phyloP scores from a whole-genome alignment of 92 coral and sea anemone species.

The Phymanthus crucifer region DNA sequence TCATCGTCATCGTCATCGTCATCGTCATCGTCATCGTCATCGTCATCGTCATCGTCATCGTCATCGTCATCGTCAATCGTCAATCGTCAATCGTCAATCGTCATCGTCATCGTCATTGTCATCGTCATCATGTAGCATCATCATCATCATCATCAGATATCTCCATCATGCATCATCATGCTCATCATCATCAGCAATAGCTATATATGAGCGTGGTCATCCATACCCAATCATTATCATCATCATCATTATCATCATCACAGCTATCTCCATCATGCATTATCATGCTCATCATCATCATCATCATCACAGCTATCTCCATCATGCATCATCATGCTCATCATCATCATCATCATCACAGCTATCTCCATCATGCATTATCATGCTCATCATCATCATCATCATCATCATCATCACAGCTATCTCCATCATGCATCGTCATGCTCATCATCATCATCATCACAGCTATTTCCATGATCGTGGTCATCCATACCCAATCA shows the following conservation, averaged over 20 bases:
- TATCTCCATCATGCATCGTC: not conserved
- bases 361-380: no score
- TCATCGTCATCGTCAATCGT: no score
- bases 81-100: not conserved
- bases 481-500: not conserved
- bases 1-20: not conserved
- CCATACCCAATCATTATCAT: not conserved
- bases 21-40: not conserved
- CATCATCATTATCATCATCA: not conserved
- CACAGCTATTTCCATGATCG: not conserved
- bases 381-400: not conserved
- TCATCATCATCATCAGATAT: no score
- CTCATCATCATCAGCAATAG: no score
- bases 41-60: not conserved
- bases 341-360: not conserved
- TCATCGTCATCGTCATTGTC: not conserved
- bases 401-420: not conserved
- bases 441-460: not conserved
- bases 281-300: not conserved
- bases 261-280: not conserved
- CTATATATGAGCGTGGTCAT: no score
- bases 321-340: not conserved
- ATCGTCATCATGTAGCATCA: no score
- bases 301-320: not conserved
- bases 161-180: no score